Evolutionary conservation across 2,797 vertebrate genomes (phyloP).

Genomic region (Tympanoctomys barrerae): DNA sequence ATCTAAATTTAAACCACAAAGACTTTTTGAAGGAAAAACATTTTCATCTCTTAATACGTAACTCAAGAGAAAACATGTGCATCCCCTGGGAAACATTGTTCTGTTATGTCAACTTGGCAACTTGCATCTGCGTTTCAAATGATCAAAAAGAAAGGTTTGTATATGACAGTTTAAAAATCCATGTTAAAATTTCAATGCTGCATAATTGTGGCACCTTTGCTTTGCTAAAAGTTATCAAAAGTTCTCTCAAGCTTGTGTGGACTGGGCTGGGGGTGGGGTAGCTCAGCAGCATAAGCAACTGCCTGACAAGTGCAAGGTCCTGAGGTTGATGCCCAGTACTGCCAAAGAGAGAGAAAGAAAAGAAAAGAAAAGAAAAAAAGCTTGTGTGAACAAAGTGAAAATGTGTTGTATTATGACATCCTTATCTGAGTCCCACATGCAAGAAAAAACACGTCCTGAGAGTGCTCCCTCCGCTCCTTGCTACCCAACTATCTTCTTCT

Average conservation of each 20-base stretch:
- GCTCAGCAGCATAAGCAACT: too few relatives aligned
- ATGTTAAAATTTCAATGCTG: constrained; percentile 17
- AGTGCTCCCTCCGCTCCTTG: neutral
- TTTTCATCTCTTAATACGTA: constrained; percentile 57
- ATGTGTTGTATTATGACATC: neutral
- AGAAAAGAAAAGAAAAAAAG: neutral
- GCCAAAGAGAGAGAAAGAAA: too few relatives aligned
- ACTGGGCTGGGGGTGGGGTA: too few relatives aligned
- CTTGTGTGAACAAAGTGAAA: neutral
- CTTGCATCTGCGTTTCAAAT: constrained; percentile 68
- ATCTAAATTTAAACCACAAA: constrained; percentile 68
- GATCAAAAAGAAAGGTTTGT: neutral
- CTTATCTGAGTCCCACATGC: neutral
- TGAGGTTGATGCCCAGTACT: too few relatives aligned
- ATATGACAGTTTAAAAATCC: constrained; percentile 37
- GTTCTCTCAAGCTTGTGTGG: neutral
- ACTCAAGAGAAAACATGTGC: constrained; percentile 35
- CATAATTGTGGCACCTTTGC: neutral
- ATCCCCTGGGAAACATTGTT: constrained; percentile 46
- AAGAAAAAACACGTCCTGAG: neutral
- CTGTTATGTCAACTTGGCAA: constrained; percentile 40
- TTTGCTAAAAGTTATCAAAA: neutral
- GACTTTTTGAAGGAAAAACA: constrained; percentile 65
- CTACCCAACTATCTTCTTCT: neutral
- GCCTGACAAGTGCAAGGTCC: too few relatives aligned